These are phyloP conservation scores for Dynastes tityus DNA, from an alignment of 2,888 invertebrate species.

Conservation along the genomic window DNA sequence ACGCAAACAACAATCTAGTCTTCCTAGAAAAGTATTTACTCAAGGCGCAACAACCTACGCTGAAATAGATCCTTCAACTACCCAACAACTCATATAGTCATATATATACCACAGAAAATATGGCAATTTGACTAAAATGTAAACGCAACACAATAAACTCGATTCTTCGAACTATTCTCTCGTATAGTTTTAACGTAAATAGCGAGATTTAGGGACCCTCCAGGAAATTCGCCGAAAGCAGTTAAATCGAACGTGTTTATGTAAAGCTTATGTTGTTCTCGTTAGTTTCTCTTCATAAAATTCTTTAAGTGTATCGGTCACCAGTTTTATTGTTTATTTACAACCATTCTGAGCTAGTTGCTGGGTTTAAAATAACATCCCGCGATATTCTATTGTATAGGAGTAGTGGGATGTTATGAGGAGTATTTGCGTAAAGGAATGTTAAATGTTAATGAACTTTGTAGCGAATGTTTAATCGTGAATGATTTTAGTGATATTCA, in stretches of 20 bases:
- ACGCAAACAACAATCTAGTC: too few relatives aligned
- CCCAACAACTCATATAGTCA: too few relatives aligned
- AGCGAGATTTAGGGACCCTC: neutral
- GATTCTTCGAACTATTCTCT: neutral
- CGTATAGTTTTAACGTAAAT: neutral
- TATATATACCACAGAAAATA: neutral
- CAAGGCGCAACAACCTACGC: too few relatives aligned
- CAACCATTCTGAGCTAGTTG: constrained; percentile 4
- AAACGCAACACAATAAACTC: neutral
- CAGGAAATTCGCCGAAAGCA: constrained; percentile 10
- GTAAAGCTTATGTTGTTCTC: constrained; percentile 16
- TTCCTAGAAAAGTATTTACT: too few relatives aligned
- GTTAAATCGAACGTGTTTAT: constrained; percentile 2
- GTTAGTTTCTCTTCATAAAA: constrained; percentile 33
- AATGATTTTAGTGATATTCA: too few relatives aligned
- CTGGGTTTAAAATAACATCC: constrained; percentile 15
- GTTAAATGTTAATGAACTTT: constrained; percentile 15
- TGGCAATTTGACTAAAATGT: neutral
- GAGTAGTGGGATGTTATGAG: too few relatives aligned
- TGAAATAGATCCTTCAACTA: too few relatives aligned
- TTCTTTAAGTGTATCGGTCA: constrained; percentile 23
- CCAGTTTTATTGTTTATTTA: constrained; percentile 35
- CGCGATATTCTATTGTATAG: neutral
- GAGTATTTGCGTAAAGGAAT: neutral
- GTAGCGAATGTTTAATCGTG: neutral